A percentile compares a stretch with the other conserved stretches of the same genome.
These are phyloP conservation scores for Pelvicachromis taeniatus DNA, from an alignment of 2,113 vertebrate genomes.

Conservation along the genomic window DNA sequence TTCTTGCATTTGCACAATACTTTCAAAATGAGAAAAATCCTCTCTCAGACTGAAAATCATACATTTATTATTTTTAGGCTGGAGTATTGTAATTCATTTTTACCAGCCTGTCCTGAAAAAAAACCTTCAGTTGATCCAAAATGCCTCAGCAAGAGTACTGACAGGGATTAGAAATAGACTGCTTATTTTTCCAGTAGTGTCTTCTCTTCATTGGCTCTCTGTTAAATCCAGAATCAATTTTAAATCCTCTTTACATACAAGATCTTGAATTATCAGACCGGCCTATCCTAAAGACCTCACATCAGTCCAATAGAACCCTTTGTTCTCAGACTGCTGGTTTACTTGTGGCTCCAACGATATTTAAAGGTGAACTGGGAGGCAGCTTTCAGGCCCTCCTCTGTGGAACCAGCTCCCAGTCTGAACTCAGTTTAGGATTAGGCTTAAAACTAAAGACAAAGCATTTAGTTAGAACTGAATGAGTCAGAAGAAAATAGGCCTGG, in stretches of 20 bases:
- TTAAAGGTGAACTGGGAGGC: background rate
- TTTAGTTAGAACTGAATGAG: accelerated
- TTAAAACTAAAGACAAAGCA: background rate
- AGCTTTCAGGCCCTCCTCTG: background rate
- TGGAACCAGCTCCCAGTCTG: background rate
- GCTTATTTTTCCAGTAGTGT: background rate
- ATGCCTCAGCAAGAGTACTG: background rate
- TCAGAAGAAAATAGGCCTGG: background rate
- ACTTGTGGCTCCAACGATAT: accelerated
- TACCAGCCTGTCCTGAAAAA: background rate
- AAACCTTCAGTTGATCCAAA: background rate
- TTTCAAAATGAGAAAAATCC: background rate
- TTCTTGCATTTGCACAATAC: background rate
- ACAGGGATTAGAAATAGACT: background rate
- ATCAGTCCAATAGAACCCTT: background rate
- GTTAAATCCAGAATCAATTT: background rate
- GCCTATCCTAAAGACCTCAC: background rate
- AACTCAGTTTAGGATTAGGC: background rate
- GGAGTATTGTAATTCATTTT: background rate
- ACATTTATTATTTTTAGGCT: background rate
- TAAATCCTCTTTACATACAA: background rate
- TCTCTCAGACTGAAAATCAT: background rate
- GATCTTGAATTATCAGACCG: background rate
- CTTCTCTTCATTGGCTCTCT: background rate
- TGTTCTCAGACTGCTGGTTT: background rate